Evolutionary conservation across 2,888 invertebrate genomes (phyloP).

Genomic region (Pyralis farinalis): DNA sequence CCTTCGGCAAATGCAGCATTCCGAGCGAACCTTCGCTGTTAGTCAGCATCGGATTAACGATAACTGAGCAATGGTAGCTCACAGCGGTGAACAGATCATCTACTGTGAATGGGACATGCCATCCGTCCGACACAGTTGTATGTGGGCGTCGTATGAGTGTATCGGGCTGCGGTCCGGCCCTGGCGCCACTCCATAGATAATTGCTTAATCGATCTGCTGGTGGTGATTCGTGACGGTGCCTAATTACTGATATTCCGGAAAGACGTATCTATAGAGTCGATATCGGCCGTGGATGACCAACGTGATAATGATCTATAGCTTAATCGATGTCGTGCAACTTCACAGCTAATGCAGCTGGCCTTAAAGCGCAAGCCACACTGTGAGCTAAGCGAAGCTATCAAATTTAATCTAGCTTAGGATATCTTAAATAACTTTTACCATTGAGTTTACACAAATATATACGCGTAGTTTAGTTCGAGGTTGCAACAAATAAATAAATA

Average conservation of each 20-base stretch:
- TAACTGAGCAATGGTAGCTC: slow-evolving; percentile 47
- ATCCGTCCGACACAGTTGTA: no score
- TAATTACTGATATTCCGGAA: slow-evolving; percentile 20
- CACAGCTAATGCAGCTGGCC: neutral
- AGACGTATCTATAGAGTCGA: neutral
- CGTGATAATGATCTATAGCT: slow-evolving; percentile 6
- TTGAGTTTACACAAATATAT: no score
- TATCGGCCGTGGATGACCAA: neutral
- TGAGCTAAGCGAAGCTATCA: no score
- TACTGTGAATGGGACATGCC: slow-evolving; percentile 65
- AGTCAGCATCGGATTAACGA: slow-evolving; percentile 57
- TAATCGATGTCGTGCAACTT: slow-evolving; percentile 16
- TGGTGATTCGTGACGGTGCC: slow-evolving; percentile 18
- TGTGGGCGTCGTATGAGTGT: slow-evolving; percentile 18
- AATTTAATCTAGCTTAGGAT: no score
- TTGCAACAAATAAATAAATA: no score
- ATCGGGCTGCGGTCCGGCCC: slow-evolving; percentile 23
- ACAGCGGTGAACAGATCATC: slow-evolving; percentile 54
- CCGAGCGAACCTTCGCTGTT: slow-evolving; percentile 55
- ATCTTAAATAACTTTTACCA: no score
- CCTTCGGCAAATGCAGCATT: slow-evolving; percentile 71
- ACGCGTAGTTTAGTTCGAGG: no score
- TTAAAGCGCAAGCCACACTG: no score
- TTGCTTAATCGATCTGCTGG: slow-evolving; percentile 21
- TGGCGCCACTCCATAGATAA: slow-evolving; percentile 23